These are phyloP conservation scores for Episyrphus balteatus DNA, from an alignment of 1,140 invertebrate genomes.

Conservation along the genomic window DNA sequence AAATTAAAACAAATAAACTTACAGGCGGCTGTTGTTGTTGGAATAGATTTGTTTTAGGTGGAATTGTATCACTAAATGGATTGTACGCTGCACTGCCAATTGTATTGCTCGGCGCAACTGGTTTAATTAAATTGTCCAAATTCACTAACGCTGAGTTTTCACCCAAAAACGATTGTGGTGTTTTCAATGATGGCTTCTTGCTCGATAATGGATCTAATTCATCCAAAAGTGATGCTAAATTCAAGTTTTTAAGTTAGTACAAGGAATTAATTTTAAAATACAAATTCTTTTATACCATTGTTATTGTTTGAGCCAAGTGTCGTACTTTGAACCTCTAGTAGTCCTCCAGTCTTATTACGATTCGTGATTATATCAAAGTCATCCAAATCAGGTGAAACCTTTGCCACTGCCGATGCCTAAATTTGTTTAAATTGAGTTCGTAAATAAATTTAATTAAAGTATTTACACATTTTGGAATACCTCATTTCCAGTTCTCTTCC, in stretches of 20 bases:
- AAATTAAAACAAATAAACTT: conserved; percentile 8
- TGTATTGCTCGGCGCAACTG: conserved; percentile 27
- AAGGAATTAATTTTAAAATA: background rate
- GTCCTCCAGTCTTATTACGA: conserved; percentile 38
- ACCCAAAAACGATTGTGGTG: conserved; percentile 84
- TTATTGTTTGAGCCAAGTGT: conserved; percentile 34
- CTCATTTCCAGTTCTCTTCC: conserved; percentile 20
- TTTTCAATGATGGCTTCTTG: conserved; percentile 54
- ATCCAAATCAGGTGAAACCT: conserved; percentile 53
- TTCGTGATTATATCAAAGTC: conserved; percentile 77
- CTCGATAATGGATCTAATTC: conserved; percentile 34
- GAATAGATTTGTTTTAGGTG: conserved; percentile 37
- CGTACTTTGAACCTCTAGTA: conserved; percentile 22
- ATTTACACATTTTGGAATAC: too few species aligned
- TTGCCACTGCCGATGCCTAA: too few species aligned
- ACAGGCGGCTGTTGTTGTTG: conserved; percentile 37
- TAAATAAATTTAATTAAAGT: too few species aligned
- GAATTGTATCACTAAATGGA: conserved; percentile 35
- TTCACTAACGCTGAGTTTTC: conserved; percentile 91
- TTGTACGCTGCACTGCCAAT: conserved; percentile 28
- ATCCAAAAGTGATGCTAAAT: conserved; percentile 28
- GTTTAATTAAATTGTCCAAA: conserved; percentile 85
- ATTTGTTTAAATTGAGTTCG: too few species aligned
- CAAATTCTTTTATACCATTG: conserved; percentile 21
- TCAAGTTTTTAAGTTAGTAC: background rate